A percentile compares a stretch with the other conserved stretches of the same genome.
These are phyloP conservation scores for Heteromormyrus szaboi DNA, from an alignment of 2,797 vertebrate species.

Conservation along the genomic window DNA sequence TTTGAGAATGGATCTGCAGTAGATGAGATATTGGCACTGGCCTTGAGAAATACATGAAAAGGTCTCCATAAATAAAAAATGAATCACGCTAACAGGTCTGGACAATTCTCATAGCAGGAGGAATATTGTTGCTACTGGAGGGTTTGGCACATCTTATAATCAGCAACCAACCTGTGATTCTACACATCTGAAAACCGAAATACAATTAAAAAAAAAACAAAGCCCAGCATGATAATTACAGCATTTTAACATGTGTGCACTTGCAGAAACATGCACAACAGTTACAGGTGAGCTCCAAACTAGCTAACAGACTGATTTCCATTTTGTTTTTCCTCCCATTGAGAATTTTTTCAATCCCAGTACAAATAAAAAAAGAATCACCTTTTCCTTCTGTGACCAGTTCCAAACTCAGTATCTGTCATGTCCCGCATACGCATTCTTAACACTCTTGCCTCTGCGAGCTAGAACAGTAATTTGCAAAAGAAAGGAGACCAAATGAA, in stretches of 20 bases:
- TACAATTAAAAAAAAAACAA: neutral
- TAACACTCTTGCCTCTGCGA: neutral
- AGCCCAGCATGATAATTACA: neutral
- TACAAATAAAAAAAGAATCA: neutral
- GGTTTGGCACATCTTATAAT: neutral
- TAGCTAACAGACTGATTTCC: neutral
- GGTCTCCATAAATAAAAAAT: conserved; percentile 1
- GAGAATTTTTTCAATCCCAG: neutral
- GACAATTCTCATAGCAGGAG: neutral
- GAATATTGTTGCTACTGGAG: neutral
- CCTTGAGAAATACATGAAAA: neutral
- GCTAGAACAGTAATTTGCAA: neutral
- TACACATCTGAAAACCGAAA: neutral
- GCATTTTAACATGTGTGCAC: neutral
- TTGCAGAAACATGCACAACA: neutral
- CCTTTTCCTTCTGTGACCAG: neutral
- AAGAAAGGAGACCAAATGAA: neutral
- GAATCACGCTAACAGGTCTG: neutral
- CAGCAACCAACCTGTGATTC: neutral
- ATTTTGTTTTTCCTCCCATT: neutral
- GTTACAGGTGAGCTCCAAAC: neutral
- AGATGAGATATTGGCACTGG: neutral
- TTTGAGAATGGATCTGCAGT: neutral
- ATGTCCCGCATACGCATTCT: neutral
- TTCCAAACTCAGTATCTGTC: neutral